Evolutionary conservation across 2,113 vertebrate genomes (phyloP).

Genomic region (Terrapene triunguis): DNA sequence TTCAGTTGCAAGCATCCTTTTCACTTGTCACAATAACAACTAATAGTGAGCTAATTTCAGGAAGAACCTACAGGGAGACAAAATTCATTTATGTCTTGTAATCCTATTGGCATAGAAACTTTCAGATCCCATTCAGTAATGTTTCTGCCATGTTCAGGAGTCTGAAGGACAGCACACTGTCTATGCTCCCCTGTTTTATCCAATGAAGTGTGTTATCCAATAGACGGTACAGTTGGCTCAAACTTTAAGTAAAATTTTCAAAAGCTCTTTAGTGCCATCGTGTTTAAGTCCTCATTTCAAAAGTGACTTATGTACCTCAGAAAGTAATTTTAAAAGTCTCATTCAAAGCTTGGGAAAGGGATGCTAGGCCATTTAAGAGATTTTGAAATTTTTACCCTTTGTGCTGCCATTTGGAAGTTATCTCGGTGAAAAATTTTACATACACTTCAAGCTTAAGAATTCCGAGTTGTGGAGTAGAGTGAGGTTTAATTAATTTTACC

Average conservation of each 20-base stretch:
- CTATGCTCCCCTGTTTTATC: not conserved
- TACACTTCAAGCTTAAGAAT: not conserved
- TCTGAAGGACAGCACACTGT: not conserved
- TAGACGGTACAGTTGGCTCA: constrained; percentile 5
- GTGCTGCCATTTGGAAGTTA: not conserved
- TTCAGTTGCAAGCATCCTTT: constrained; percentile 11
- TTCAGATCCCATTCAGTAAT: not conserved
- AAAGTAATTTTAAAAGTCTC: not conserved
- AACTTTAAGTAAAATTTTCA: not conserved
- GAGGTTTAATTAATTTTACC: not conserved
- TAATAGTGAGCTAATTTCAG: not conserved
- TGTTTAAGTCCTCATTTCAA: not conserved
- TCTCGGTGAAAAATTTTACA: not conserved
- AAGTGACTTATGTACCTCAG: constrained; percentile 20
- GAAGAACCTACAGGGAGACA: not conserved
- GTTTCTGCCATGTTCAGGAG: constrained; percentile 13
- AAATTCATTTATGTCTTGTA: not conserved
- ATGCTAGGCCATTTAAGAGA: not conserved
- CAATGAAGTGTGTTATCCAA: constrained; percentile 3
- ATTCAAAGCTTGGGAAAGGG: not conserved
- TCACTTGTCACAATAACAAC: not conserved
- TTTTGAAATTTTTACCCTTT: not conserved
- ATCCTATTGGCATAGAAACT: not conserved
- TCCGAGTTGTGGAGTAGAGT: not conserved
- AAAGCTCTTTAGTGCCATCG: not conserved